phyloP scores from a whole-genome alignment of 2,113 vertebrate genomes.

The Miniopterus natalensis region DNA sequence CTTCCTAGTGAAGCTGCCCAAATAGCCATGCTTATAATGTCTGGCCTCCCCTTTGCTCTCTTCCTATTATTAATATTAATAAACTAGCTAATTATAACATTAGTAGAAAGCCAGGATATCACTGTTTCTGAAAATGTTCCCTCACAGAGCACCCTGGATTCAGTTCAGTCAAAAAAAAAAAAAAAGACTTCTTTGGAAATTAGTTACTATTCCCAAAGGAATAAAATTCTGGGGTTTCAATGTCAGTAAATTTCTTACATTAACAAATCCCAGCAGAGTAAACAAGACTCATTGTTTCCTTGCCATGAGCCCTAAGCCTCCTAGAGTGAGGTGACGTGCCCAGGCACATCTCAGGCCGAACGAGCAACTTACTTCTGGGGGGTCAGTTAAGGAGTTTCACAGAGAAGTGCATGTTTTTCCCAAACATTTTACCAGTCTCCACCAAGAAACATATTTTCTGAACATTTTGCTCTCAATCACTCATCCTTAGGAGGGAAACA shows the following conservation, averaged over 20 bases:
- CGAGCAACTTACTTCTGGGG: neutral
- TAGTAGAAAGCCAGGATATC: neutral
- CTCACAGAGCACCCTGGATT: neutral
- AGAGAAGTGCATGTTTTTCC: neutral
- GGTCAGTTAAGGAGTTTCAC: too few relatives aligned
- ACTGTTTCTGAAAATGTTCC: neutral
- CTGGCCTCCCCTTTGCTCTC: neutral
- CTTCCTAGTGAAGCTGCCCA: neutral
- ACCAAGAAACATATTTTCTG: neutral
- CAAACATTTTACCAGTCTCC: neutral
- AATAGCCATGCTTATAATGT: neutral
- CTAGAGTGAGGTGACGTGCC: accelerated
- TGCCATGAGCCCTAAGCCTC: neutral
- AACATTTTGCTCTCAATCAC: neutral
- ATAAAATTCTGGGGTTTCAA: neutral
- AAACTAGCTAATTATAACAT: neutral
- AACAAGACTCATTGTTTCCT: neutral
- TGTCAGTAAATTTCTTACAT: neutral
- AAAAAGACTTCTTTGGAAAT: constrained; percentile 18
- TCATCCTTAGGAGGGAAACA: neutral
- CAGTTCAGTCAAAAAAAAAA: neutral
- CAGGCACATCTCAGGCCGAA: neutral
- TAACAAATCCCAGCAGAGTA: neutral
- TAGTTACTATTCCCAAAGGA: neutral
- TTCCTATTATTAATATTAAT: neutral